Percentiles rank a stretch among this genome's conserved stretches.
Conservation (phyloP, 2,113 vertebrate genomes). For the Nycticryphes semicollaris region DNA sequence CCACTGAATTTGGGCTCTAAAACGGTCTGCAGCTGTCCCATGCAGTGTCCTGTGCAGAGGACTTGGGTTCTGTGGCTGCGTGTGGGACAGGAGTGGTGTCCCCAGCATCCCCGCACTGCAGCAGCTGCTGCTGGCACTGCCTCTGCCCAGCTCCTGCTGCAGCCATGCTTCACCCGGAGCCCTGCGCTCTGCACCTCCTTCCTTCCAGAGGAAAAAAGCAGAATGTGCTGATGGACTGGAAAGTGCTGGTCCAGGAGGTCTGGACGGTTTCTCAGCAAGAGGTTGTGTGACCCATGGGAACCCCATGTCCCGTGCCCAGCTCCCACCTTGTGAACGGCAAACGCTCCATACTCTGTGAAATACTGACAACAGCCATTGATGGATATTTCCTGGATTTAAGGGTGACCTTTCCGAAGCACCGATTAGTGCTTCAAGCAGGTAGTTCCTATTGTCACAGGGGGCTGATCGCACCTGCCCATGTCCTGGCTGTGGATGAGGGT, state of each 20-base stretch:
- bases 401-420: background rate
- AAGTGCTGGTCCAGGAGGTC: background rate
- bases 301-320: background rate
- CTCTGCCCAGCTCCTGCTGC: fast-evolving
- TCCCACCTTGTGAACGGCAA: background rate
- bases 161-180: background rate
- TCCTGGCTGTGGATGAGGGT: background rate
- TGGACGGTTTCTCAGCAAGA: background rate
- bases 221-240: background rate
- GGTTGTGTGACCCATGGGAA: background rate
- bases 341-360: fast-evolving
- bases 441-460: too few relatives aligned
- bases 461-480: background rate
- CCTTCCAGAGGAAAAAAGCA: fast-evolving
- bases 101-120: background rate
- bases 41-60: fast-evolving
- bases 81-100: fast-evolving
- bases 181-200: background rate
- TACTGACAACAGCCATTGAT: fast-evolving
- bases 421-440: fast-evolving
- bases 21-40: fast-evolving
- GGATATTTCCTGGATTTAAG: background rate
- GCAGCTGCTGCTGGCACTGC: background rate
- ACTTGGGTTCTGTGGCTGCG: fast-evolving
- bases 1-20: fast-evolving